These are phyloP conservation scores for Tolypeutes matacus DNA, from an alignment of 2,797 vertebrate genomes.

Conservation along the genomic window DNA sequence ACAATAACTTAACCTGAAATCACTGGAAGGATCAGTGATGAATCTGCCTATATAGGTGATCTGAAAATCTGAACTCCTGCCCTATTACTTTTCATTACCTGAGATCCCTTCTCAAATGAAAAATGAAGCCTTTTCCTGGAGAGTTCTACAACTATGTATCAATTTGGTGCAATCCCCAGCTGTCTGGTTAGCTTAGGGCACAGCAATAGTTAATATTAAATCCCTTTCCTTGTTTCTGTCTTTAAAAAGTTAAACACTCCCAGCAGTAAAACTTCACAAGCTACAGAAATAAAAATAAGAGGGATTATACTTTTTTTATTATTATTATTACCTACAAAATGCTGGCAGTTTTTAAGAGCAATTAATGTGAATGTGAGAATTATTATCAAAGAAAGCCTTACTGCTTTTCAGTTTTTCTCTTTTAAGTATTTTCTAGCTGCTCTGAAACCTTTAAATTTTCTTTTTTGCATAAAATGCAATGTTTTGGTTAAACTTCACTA, in stretches of 20 bases:
- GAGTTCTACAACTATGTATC: neutral
- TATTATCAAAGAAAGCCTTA: constrained; percentile 70
- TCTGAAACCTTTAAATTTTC: constrained; percentile 57
- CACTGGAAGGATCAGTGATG: neutral
- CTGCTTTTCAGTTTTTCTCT: constrained; percentile 58
- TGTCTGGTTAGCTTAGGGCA: constrained; percentile 45
- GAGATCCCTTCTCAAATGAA: neutral
- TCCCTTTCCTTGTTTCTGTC: constrained; percentile 54
- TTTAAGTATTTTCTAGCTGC: constrained; percentile 65
- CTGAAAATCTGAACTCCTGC: constrained; percentile 10
- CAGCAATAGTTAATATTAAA: constrained; percentile 68
- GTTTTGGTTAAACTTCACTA: constrained; percentile 66
- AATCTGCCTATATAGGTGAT: neutral
- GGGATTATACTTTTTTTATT: constrained; percentile 61
- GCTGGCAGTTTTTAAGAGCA: constrained; percentile 43
- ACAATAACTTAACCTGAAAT: neutral
- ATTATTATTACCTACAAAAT: constrained; percentile 59
- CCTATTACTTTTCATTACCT: neutral
- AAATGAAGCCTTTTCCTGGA: constrained; percentile 51
- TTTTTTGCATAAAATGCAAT: constrained; percentile 43
- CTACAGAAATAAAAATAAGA: constrained; percentile 77
- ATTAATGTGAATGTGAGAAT: constrained; percentile 66
- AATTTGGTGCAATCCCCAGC: constrained; percentile 34
- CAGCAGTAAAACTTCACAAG: constrained; percentile 71
- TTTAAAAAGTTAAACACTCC: constrained; percentile 69